A percentile compares a stretch with the other conserved stretches of the same genome.
phyloP scores from a whole-genome alignment of 2,113 vertebrate genomes.

The Calyptomena viridis region DNA sequence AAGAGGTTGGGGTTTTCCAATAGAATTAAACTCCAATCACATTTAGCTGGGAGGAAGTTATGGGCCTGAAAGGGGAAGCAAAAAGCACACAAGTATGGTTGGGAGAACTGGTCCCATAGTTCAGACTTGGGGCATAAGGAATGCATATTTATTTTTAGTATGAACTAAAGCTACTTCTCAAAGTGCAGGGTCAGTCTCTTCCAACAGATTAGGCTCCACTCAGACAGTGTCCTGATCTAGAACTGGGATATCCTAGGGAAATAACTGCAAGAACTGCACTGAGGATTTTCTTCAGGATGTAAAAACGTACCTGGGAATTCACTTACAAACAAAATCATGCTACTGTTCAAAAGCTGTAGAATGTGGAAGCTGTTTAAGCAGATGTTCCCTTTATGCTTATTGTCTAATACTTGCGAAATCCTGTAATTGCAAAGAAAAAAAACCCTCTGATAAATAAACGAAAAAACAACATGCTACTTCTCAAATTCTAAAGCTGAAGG shows the following conservation, averaged over 20 bases:
- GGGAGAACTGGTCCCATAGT: background rate
- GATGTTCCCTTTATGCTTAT: background rate
- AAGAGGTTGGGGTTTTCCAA: background rate
- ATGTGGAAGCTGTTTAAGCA: background rate
- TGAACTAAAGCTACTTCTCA: background rate
- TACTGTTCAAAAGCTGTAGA: background rate
- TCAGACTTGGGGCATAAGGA: background rate
- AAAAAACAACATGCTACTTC: background rate
- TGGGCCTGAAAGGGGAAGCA: background rate
- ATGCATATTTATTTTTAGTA: background rate
- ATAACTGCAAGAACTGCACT: background rate
- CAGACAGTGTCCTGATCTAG: background rate
- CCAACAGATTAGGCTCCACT: background rate
- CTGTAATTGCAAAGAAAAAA: background rate
- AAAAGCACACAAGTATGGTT: background rate
- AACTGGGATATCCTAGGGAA: background rate
- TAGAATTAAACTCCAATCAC: background rate
- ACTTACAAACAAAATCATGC: background rate
- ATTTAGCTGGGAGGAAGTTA: background rate
- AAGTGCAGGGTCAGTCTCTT: background rate
- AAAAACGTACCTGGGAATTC: background rate
- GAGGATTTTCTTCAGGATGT: background rate
- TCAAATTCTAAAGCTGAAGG: background rate
- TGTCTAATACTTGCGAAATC: background rate
- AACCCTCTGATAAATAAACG: background rate